Base-by-base conservation (phyloP, 2,113 vertebrate species). In the Sceloporus tristichus region DNA sequence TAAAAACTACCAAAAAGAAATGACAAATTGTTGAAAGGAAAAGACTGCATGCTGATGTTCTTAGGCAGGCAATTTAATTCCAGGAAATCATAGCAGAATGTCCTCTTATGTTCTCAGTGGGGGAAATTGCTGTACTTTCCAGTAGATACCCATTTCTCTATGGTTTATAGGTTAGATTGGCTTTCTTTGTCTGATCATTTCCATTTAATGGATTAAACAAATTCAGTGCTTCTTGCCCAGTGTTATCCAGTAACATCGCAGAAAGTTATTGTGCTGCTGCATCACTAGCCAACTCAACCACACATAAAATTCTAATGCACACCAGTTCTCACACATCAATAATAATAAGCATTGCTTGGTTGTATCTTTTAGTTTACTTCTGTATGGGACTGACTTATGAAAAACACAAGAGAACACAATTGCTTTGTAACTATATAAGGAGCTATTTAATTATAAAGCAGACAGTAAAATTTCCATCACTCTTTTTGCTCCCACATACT, bases 401-500 rank as follows among this genome's bases (percentile, higher is more conserved):
- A 83, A 88, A 88, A 70, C 59, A 27, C 71, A 29, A 70, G 71
- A 54, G 59, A 34, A 53, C 21, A 21, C 54, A 23, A 83, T 23
- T 77, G 70, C 79, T 87, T 76, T 82, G 19, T 86, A 53, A 82
- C 87, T 88, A 88, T 83, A 83, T 77, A 88, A 83, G 87, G 87
- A 54, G 75, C 16, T 16, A 40, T 88, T 83, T 87, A 48, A 48
- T 82, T 82, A 34, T 5, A 73, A 54, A 74, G 70, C 71, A 82
- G 65, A 66, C 73, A 76, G 11, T 82, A 87, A 87, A 87, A 19
- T 23, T 48, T 34, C 79, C 59, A 79, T 82, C 56, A 53, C 59
- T 66, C 48, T 27, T 34, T 85, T 11, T 56, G 53, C 40, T 40
- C 23, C 19, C 25, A 38, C 73, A 13, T 83, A 66, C 56, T 83